These are phyloP conservation scores for Aphelenchoides bicaudatus DNA, from an alignment of 2,888 invertebrate genomes.

Conservation along the genomic window DNA sequence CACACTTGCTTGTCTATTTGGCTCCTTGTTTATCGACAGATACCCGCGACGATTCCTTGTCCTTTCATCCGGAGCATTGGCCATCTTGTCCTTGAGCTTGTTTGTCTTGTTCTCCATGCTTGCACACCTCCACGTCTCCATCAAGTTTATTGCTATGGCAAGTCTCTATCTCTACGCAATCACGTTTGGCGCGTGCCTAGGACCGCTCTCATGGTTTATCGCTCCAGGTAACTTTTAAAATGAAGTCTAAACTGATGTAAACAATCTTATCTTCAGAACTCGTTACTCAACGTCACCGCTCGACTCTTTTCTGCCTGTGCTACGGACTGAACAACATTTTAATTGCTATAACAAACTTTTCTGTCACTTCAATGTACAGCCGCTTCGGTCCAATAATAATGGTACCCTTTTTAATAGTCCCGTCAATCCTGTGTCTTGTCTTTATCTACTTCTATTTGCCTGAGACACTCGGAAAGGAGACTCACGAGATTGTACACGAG, in stretches of 20 bases:
- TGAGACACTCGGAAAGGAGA: constrained; percentile 45
- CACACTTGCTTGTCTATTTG: constrained; percentile 42
- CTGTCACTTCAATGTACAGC: constrained; percentile 43
- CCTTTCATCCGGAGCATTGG: constrained; percentile 39
- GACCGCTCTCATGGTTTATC: constrained; percentile 22
- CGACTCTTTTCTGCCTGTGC: constrained; percentile 51
- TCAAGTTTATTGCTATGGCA: constrained; percentile 41
- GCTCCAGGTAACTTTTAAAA: too few relatives aligned
- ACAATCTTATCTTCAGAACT: constrained; percentile 54
- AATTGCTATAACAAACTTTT: constrained; percentile 51
- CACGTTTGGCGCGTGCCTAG: constrained; percentile 47
- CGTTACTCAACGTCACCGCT: constrained; percentile 49
- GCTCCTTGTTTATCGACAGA: constrained; percentile 47
- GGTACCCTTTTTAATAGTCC: constrained; percentile 45
- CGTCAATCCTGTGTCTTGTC: constrained; percentile 42
- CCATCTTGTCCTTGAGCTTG: constrained; percentile 39
- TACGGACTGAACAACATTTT: constrained; percentile 51
- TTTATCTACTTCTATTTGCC: constrained; percentile 48
- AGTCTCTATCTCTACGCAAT: constrained; percentile 43
- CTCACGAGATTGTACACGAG: constrained; percentile 35
- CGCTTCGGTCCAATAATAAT: constrained; percentile 46
- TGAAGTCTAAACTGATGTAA: too few relatives aligned
- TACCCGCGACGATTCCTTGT: constrained; percentile 46
- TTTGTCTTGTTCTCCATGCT: constrained; percentile 43
- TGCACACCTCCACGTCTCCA: constrained; percentile 14